Conservation (phyloP, 2,797 vertebrate genomes). For the Acomys russatus region DNA sequence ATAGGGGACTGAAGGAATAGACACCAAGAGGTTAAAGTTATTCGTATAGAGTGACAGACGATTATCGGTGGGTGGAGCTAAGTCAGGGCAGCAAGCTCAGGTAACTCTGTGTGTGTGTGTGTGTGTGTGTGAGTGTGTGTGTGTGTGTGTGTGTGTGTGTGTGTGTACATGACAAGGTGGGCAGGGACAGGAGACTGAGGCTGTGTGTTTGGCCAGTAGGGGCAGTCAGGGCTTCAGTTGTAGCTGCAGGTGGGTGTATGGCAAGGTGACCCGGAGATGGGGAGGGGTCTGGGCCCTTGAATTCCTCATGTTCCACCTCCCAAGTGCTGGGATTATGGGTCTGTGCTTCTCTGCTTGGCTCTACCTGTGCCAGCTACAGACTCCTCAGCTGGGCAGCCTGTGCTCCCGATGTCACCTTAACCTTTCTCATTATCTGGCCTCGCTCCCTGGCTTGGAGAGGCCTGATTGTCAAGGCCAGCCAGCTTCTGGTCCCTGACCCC, state of each 20-base stretch:
- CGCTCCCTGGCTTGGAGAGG: neutral
- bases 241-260: neutral
- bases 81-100: neutral
- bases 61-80: neutral
- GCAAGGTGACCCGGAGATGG: neutral
- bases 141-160: too few species aligned
- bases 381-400: neutral
- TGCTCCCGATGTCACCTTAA: neutral
- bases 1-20: slow-evolving; percentile 1
- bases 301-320: neutral
- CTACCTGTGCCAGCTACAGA: neutral
- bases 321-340: neutral
- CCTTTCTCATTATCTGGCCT: neutral
- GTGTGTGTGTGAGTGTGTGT: neutral
- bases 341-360: neutral
- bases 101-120: neutral
- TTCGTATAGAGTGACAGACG: neutral
- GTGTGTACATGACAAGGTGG: too few species aligned
- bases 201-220: neutral
- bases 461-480: neutral
- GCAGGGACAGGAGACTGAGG: neutral
- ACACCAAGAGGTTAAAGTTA: neutral
- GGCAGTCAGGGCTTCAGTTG: neutral
- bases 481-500: neutral
- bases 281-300: neutral